Conservation (phyloP, 2,888 invertebrate genomes). For the Athalia cordata region DNA sequence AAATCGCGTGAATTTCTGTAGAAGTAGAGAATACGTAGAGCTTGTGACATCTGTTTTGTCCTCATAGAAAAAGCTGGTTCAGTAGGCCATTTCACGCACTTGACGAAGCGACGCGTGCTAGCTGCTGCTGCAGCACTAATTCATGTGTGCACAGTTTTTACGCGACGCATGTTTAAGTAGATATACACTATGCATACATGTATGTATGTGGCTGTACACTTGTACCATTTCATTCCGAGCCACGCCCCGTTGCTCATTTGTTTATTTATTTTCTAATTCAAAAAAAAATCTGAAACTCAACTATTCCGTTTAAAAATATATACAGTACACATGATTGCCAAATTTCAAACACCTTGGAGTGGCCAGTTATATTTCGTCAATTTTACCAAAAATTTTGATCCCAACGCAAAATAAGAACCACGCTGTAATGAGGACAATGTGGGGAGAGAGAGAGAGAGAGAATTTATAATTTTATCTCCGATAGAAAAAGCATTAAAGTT, state of each 20-base stretch:
- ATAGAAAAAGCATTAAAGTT: too few relatives aligned
- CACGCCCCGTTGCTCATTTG: neutral
- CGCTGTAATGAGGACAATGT: too few relatives aligned
- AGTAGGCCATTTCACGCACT: conserved; percentile 35
- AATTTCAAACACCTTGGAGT: too few relatives aligned
- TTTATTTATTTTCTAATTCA: neutral
- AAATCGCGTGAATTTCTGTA: neutral
- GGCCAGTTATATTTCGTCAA: too few relatives aligned
- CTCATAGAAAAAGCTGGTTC: conserved; percentile 1
- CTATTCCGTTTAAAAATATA: neutral
- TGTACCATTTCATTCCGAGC: conserved; percentile 20
- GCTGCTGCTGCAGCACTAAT: too few relatives aligned
- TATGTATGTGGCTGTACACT: neutral
- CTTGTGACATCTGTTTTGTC: neutral
- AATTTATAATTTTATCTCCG: too few relatives aligned
- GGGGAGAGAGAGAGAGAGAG: too few relatives aligned
- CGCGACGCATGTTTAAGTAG: conserved; percentile 1
- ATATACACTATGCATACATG: neutral
- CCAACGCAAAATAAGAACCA: too few relatives aligned
- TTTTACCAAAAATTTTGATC: too few relatives aligned
- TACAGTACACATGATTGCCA: too few relatives aligned
- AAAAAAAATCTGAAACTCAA: neutral
- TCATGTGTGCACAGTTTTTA: conserved; percentile 12
- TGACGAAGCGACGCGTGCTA: conserved; percentile 16
- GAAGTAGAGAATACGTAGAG: neutral